Conservation (phyloP, 2,113 vertebrate genomes). For the Nesoenas mayeri region DNA sequence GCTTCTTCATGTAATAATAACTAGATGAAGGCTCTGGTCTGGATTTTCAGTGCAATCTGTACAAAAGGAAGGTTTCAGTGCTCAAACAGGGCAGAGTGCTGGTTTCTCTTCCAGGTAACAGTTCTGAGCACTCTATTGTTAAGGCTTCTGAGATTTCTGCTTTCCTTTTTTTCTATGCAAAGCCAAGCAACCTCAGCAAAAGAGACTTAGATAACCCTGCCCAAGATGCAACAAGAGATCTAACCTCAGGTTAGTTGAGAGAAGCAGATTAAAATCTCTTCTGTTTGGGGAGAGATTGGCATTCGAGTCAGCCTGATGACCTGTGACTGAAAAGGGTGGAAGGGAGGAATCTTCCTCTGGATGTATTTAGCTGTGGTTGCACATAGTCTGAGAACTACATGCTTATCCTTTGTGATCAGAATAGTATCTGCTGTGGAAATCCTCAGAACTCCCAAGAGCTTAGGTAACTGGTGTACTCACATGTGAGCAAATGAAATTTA, state of each 20-base stretch:
- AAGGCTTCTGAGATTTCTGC: not conserved
- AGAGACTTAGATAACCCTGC: not conserved
- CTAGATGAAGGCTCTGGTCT: not conserved
- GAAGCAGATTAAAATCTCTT: not conserved
- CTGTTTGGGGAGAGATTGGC: not conserved
- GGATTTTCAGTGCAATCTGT: not conserved
- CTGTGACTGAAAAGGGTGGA: not conserved
- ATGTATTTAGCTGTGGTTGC: not conserved
- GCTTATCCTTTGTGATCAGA: not conserved
- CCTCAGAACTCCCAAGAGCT: not conserved
- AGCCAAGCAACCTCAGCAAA: not conserved
- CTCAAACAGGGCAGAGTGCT: not conserved
- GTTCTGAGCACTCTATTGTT: not conserved
- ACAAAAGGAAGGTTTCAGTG: not conserved
- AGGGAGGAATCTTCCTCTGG: not conserved
- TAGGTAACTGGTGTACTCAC: not conserved
- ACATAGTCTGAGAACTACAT: not conserved
- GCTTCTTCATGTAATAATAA: not conserved
- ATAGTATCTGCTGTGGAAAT: not conserved
- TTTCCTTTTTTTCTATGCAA: not conserved
- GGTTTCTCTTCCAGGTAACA: not conserved
- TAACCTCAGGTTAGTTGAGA: not conserved
- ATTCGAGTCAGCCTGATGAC: not conserved
- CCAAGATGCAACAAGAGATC: not conserved
- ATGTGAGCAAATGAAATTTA: not conserved